Evolutionary conservation across 2,113 vertebrate species (phyloP).

Genomic region (Notiomystis cincta): DNA sequence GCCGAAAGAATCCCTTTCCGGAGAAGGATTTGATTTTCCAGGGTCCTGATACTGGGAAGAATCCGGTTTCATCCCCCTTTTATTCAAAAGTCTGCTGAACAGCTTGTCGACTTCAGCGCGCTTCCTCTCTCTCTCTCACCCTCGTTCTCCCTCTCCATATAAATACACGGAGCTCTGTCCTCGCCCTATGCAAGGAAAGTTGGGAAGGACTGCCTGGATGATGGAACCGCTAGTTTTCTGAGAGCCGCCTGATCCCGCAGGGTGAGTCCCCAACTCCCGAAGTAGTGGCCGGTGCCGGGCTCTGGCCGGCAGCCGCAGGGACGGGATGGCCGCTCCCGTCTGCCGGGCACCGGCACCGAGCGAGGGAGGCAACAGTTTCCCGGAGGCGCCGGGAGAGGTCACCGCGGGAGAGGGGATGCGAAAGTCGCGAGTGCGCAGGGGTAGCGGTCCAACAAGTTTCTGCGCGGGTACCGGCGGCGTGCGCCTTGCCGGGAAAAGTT

Average conservation of each 20-base stretch:
- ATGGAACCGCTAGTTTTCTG: conserved; percentile 72
- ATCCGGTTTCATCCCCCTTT: not conserved
- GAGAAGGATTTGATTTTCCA: conserved; percentile 73
- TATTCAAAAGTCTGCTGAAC: conserved; percentile 21
- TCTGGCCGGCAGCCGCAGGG: not conserved
- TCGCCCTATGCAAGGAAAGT: conserved; percentile 77
- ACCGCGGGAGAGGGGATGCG: not conserved
- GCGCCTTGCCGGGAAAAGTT: conserved; percentile 27
- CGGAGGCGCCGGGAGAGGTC: not conserved
- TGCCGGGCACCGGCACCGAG: not conserved
- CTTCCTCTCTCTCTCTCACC: not conserved
- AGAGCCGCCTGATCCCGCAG: conserved; percentile 30
- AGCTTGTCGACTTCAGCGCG: conserved; percentile 8
- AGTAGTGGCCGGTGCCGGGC: not conserved
- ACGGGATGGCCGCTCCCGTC: not conserved
- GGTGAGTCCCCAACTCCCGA: conserved; percentile 57
- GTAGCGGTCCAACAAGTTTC: conserved; percentile 65
- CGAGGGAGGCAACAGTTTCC: not conserved
- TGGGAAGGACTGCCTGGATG: conserved; percentile 65
- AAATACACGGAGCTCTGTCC: not conserved
- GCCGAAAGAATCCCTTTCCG: conserved; percentile 71
- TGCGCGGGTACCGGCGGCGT: not conserved
- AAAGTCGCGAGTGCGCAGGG: not conserved
- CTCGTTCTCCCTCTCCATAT: not conserved
- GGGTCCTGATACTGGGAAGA: conserved; percentile 57